Evolutionary conservation across 2,113 vertebrate species (phyloP).

Genomic region (Silurus glanis): DNA sequence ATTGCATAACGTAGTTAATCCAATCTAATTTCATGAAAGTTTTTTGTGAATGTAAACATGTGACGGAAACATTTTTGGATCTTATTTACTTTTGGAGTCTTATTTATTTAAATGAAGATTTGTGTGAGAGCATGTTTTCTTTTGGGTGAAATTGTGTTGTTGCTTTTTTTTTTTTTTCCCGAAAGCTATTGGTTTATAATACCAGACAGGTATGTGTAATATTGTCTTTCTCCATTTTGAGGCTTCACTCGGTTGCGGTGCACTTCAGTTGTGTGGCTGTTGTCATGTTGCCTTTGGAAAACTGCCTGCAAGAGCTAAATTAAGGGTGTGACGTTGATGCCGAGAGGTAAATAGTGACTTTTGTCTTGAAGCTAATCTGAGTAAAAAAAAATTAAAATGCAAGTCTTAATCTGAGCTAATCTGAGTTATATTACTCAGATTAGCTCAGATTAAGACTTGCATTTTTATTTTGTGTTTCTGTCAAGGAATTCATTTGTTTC

Average conservation of each 20-base stretch:
- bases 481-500: constrained; percentile 16
- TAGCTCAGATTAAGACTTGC: constrained; percentile 11
- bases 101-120: not conserved
- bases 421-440: constrained; percentile 35
- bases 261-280: constrained; percentile 50
- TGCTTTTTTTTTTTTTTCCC: not conserved
- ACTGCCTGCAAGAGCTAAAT: constrained; percentile 58
- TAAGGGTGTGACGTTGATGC: constrained; percentile 48
- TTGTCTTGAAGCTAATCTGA: constrained; percentile 62
- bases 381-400: too few relatives aligned
- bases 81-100: not conserved
- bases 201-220: constrained; percentile 13
- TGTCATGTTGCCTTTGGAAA: constrained; percentile 46
- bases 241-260: constrained; percentile 55
- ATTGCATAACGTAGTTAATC: not conserved
- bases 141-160: not conserved
- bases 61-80: not conserved
- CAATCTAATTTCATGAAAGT: not conserved
- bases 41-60: not conserved
- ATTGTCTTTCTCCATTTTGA: constrained; percentile 2
- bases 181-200: constrained; percentile 1
- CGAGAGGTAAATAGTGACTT: constrained; percentile 54
- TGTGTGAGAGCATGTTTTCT: not conserved
- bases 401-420: too few relatives aligned
- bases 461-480: constrained; percentile 50